A percentile compares a stretch with the other conserved stretches of the same genome.
phyloP scores from a whole-genome alignment of 2,797 vertebrate genomes.

The Rhinoraja longicauda region DNA sequence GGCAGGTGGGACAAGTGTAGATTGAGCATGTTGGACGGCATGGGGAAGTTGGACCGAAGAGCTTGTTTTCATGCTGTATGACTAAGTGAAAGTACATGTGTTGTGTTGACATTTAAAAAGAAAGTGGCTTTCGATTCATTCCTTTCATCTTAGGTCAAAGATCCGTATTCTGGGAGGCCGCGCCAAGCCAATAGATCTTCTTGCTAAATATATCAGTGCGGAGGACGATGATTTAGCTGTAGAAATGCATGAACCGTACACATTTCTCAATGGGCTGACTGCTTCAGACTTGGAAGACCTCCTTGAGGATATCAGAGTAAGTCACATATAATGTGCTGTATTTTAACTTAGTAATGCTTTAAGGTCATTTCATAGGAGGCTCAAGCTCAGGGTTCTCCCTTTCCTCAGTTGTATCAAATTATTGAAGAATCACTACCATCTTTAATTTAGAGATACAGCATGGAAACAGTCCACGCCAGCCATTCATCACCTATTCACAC shows the following conservation, averaged over 20 bases:
- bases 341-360: neutral
- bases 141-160: constrained; percentile 70
- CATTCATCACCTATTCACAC: too few species aligned
- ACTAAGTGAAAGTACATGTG: neutral
- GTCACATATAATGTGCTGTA: neutral
- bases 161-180: constrained; percentile 91
- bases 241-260: constrained; percentile 97
- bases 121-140: neutral
- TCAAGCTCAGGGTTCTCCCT: neutral
- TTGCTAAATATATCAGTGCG: constrained; percentile 94
- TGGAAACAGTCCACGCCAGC: too few species aligned
- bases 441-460: too few species aligned
- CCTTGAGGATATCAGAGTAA: constrained; percentile 92
- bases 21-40: too few species aligned
- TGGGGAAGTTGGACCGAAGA: too few species aligned
- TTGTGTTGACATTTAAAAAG: neutral
- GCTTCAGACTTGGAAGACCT: constrained; percentile 95
- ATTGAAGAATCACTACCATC: neutral
- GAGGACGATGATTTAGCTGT: constrained; percentile 93
- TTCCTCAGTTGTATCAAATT: neutral
- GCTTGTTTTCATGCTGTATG: too few species aligned
- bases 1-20: too few species aligned
- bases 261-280: constrained; percentile 89
- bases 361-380: neutral
- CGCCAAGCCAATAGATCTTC: constrained; percentile 88